Base-by-base conservation (phyloP, 2,888 invertebrate genomes). In the Caenorhabditis japonica region DNA sequence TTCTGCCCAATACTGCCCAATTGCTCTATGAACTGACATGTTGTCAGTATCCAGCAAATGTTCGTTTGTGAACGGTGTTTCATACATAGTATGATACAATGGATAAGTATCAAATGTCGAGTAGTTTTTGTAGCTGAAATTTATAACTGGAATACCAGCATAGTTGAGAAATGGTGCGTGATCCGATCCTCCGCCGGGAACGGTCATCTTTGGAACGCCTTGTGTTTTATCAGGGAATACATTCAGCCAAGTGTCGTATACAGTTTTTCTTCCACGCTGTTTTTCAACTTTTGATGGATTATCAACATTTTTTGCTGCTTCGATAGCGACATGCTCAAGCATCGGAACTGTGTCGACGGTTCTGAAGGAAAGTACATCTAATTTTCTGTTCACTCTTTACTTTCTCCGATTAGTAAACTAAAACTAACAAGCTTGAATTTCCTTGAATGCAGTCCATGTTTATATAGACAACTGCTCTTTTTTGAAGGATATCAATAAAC, bases 101-200 rank as follows among this genome's bases (percentile, higher is more conserved):
- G 87, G 85, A 69, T 85, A 87, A 3, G 76, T 75, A 25, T 79
- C 77, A 30, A 43, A 59, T 1, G 77, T 79, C 0, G 73, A 58
- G 10, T 66, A 56, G 34, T 79, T 83, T 49, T 52, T 83, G 78
- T 79, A 90, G 3, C 87, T 81, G 53, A 89, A 80, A 80, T 90
- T 90, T 25, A 88, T 84, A 17, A 87, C 86, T 0, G 90, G 89
- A n/a, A 90, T 84, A 2, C 90, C 90, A 13, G 88, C 80, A 61
- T 82, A 85, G 41, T 88, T 87, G 34, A 89, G 81, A 77, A 90
- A 90, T 1, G 88, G 83, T 5, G 88, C 88, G 75, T 88, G 89
- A 79, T 90, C 90, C 68, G 89, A 89, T 8, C 89, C 90, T 17
- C 88, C 88, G 0, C 88, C 89, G 0, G 89, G 87, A 10, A 79